A percentile compares a stretch with the other conserved stretches of the same genome.
Conservation (phyloP, 1,140 invertebrate species). For the Potamilus streckersoni region DNA sequence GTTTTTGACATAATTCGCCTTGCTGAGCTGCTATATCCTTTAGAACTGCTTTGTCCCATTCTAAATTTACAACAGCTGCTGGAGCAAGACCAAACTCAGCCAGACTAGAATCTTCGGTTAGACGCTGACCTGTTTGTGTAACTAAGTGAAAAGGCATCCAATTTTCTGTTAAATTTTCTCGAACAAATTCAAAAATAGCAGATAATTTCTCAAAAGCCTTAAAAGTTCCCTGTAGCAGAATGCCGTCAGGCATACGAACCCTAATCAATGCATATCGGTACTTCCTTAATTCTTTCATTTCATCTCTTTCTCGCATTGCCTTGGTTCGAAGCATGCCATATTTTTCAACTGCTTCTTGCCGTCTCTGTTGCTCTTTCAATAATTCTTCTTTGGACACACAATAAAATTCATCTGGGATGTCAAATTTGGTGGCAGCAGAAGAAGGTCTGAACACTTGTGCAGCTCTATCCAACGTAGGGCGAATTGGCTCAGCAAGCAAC, state of each 20-base stretch:
- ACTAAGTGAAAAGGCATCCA: conserved; percentile 64
- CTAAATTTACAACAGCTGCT: conserved; percentile 63
- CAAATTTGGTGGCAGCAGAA: conserved; percentile 74
- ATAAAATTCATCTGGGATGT: conserved; percentile 87
- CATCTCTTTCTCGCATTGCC: conserved; percentile 91
- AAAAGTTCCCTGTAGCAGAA: conserved; percentile 64
- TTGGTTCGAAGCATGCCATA: conserved; percentile 88
- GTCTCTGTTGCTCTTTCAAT: conserved; percentile 82
- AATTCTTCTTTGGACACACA: conserved; percentile 83
- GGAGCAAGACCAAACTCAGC: conserved; percentile 64
- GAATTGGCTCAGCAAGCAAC: conserved; percentile 82
- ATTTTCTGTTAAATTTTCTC: conserved; percentile 57
- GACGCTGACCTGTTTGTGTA: conserved; percentile 49
- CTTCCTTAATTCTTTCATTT: conserved; percentile 80
- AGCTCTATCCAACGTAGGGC: conserved; percentile 85
- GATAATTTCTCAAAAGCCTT: conserved; percentile 57
- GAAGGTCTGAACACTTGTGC: conserved; percentile 85
- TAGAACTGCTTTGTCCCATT: conserved; percentile 57
- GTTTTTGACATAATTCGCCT: conserved; percentile 34
- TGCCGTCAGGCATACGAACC: conserved; percentile 84
- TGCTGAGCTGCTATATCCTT: conserved; percentile 53
- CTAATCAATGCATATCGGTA: conserved; percentile 89
- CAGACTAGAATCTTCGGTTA: conserved; percentile 56
- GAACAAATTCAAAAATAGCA: conserved; percentile 52
- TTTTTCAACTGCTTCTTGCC: conserved; percentile 79